Evolutionary conservation across 2,113 vertebrate species (phyloP).

Genomic region (Rhinichthys klamathensis): DNA sequence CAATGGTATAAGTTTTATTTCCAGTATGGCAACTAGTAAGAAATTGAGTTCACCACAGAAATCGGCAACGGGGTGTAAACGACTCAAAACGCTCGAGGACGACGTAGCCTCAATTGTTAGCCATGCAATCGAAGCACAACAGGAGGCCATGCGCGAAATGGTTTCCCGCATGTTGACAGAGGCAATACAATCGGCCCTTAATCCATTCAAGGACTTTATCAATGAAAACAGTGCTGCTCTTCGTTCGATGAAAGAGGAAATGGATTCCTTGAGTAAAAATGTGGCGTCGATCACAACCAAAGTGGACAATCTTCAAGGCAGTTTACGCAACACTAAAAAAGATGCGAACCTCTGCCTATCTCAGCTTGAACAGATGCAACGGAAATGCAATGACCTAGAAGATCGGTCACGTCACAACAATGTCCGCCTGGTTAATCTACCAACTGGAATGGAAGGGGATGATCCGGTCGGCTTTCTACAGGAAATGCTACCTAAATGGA

Average conservation of each 20-base stretch:
- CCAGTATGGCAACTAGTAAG: not conserved
- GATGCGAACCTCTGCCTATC: not conserved
- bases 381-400: not conserved
- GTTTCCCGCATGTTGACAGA: too few species aligned
- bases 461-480: not conserved
- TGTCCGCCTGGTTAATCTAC: conserved; percentile 25
- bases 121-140: not conserved
- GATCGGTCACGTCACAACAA: conserved; percentile 29
- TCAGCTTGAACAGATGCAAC: not conserved
- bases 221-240: too few species aligned
- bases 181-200: too few species aligned
- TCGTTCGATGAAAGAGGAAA: too few species aligned
- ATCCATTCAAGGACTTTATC: too few species aligned
- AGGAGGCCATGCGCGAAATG: too few species aligned
- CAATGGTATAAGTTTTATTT: too few species aligned
- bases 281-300: too few species aligned
- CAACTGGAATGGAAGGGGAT: not conserved
- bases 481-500: conserved; percentile 20
- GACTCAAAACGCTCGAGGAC: not conserved
- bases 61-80: not conserved
- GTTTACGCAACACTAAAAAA: not conserved
- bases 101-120: not conserved
- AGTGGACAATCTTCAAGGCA: not conserved
- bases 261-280: too few species aligned
- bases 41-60: not conserved